Conservation (phyloP, 1,140 invertebrate species). For the Prorops nasuta region DNA sequence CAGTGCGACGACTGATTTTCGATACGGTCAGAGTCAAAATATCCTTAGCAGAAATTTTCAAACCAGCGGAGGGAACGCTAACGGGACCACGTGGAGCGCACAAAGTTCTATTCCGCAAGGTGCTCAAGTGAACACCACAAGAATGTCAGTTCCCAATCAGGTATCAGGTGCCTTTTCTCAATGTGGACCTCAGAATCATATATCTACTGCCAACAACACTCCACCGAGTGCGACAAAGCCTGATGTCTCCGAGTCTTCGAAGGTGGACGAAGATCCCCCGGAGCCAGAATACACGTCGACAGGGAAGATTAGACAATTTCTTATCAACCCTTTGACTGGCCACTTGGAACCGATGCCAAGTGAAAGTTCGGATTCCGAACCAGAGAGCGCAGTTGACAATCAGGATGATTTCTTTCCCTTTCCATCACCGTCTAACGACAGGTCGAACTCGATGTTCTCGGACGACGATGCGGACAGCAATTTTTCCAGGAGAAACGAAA, state of each 20-base stretch:
- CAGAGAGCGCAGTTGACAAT: conserved; percentile 56
- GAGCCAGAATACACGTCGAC: conserved; percentile 54
- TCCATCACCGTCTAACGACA: conserved; percentile 57
- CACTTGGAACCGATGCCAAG: conserved; percentile 78
- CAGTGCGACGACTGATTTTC: conserved; percentile 50
- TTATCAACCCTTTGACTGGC: conserved; percentile 86
- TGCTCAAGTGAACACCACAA: conserved; percentile 36
- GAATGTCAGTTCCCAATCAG: conserved; percentile 31
- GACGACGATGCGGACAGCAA: conserved; percentile 60
- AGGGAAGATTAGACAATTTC: conserved; percentile 68
- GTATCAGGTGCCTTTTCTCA: conserved; percentile 39
- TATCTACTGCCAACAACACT: conserved; percentile 15
- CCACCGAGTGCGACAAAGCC: conserved; percentile 14
- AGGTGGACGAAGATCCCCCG: conserved; percentile 30
- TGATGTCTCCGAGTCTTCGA: conserved; percentile 22
- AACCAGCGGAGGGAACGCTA: conserved; percentile 25
- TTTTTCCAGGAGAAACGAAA: conserved; percentile 55
- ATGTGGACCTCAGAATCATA: conserved; percentile 27
- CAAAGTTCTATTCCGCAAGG: conserved; percentile 37
- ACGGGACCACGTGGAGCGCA: conserved; percentile 41
- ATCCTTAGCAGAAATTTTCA: conserved; percentile 52
- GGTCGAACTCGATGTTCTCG: conserved; percentile 64
- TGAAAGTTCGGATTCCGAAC: conserved; percentile 59
- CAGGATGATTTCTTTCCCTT: conserved; percentile 60
- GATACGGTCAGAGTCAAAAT: conserved; percentile 55